Percentiles rank a stretch among this genome's conserved stretches.
phyloP scores from a whole-genome alignment of 2,113 vertebrate genomes.

The Turdus rufiventris region DNA sequence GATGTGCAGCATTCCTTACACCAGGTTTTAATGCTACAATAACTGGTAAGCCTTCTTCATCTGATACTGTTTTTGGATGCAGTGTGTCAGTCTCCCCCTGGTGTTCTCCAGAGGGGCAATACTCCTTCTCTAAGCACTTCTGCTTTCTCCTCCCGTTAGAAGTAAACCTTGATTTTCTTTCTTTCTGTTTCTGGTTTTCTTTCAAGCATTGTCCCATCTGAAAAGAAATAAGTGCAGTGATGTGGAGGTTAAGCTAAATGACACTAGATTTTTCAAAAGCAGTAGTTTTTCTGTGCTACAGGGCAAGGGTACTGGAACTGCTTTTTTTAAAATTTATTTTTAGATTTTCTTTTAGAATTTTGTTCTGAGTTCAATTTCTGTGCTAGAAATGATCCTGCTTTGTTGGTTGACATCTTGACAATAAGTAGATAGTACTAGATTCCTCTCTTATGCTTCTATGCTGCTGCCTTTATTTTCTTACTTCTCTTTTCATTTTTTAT shows the following conservation, averaged over 20 bases:
- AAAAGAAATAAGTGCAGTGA: background rate
- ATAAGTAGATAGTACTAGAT: background rate
- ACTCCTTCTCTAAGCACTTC: background rate
- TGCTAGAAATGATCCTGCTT: background rate
- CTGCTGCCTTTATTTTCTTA: background rate
- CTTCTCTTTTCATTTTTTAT: background rate
- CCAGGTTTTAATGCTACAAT: background rate
- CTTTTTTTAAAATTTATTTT: background rate
- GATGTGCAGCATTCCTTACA: background rate
- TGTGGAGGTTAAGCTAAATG: background rate
- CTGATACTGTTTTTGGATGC: background rate
- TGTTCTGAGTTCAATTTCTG: background rate
- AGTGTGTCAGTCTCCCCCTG: background rate
- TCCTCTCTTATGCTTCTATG: background rate
- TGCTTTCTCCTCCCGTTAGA: background rate
- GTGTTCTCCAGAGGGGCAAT: background rate
- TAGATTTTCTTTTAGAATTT: background rate
- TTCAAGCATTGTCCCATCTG: background rate
- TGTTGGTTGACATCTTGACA: background rate
- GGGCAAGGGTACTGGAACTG: background rate
- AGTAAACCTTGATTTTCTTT: background rate
- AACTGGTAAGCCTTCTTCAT: background rate
- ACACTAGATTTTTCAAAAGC: background rate
- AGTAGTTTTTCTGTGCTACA: background rate
- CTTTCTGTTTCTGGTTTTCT: background rate